Evolutionary conservation across 2,888 invertebrate species (phyloP).

Genomic region (Lithodes maja): DNA sequence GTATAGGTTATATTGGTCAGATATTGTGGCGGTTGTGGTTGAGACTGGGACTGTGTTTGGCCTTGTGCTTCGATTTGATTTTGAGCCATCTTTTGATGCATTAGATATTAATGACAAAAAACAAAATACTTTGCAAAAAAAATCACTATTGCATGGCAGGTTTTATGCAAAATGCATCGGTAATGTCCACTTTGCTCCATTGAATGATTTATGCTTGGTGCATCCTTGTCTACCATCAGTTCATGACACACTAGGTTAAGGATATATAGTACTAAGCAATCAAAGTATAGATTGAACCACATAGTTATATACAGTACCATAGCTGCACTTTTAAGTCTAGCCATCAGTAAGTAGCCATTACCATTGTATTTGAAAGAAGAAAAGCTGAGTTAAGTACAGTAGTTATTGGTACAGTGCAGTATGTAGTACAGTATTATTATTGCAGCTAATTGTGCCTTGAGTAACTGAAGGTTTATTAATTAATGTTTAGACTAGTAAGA

Average conservation of each 20-base stretch:
- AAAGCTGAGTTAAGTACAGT: not conserved
- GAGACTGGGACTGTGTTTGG: conserved; percentile 41
- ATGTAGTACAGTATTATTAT: conserved; percentile 12
- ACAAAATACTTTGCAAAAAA: conserved; percentile 48
- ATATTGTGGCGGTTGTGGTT: not conserved
- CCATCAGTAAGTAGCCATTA: not conserved
- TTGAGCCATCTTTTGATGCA: conserved; percentile 49
- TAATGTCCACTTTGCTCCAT: conserved; percentile 46
- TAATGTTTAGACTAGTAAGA: too few species aligned
- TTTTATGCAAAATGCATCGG: conserved; percentile 55
- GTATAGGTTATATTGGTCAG: too few species aligned
- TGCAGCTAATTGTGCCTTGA: not conserved
- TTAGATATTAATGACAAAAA: conserved; percentile 51
- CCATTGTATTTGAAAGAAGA: not conserved
- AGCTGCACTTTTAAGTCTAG: conserved; percentile 42
- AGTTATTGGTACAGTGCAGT: not conserved
- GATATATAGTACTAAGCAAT: conserved; percentile 31
- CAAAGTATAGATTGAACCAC: conserved; percentile 27
- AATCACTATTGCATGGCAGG: conserved; percentile 60
- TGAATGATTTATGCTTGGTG: conserved; percentile 57
- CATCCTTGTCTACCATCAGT: conserved; percentile 46
- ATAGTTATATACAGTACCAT: conserved; percentile 24
- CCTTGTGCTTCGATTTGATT: conserved; percentile 35
- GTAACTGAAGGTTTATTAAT: too few species aligned
- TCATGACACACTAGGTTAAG: conserved; percentile 57